Conservation (phyloP, 1,140 invertebrate species). For the Cydia pomonella region DNA sequence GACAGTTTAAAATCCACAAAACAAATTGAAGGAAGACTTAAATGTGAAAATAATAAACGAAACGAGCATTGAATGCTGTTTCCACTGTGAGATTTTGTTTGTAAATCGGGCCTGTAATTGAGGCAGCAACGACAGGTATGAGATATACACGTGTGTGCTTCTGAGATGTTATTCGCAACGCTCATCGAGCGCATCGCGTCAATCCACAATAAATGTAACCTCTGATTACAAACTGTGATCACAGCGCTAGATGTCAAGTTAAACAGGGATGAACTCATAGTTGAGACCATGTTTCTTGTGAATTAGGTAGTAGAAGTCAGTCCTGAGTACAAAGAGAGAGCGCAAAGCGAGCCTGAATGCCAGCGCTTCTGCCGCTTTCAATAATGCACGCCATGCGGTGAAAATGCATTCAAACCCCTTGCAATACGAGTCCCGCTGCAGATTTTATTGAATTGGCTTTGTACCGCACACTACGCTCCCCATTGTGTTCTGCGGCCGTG, state of each 20-base stretch:
- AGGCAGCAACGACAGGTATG: constrained; percentile 13
- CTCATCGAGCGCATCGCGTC: not conserved
- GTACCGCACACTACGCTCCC: constrained; percentile 54
- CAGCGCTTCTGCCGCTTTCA: constrained; percentile 27
- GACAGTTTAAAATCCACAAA: constrained; percentile 18
- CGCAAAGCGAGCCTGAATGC: constrained; percentile 22
- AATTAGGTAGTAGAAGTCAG: not conserved
- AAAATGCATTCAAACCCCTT: constrained; percentile 72
- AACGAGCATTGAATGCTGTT: constrained; percentile 23
- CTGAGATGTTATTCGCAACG: not conserved
- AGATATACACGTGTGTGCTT: not conserved
- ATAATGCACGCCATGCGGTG: constrained; percentile 52
- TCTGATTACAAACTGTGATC: not conserved
- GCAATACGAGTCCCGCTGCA: constrained; percentile 56
- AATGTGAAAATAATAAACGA: constrained; percentile 23
- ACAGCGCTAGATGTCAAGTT: not conserved
- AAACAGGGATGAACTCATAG: not conserved
- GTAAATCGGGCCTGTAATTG: constrained; percentile 26
- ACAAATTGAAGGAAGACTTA: constrained; percentile 19
- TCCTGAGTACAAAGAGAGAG: constrained; percentile 18
- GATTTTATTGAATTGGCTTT: constrained; percentile 73
- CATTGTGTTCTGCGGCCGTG: constrained; percentile 61
- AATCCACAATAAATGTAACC: not conserved
- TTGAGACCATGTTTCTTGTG: not conserved
- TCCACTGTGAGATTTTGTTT: constrained; percentile 25